Conservation (phyloP, 2,113 vertebrate genomes). For the Ploceus nigricollis region DNA sequence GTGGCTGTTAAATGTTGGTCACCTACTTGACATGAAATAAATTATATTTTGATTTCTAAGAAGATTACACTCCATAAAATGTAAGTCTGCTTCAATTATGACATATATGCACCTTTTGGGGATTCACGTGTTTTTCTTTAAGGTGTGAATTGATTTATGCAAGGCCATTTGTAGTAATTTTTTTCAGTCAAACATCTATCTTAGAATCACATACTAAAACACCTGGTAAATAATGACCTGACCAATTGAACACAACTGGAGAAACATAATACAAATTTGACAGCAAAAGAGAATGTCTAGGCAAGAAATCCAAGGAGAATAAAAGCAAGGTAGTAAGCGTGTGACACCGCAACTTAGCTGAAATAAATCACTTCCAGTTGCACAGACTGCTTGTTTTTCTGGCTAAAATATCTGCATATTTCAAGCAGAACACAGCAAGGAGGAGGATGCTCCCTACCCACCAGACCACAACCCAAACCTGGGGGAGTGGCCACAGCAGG, state of each 20-base stretch:
- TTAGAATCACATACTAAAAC: background rate
- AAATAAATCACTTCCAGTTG: background rate
- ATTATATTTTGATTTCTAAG: background rate
- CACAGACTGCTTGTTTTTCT: background rate
- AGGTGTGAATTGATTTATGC: background rate
- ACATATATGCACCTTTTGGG: background rate
- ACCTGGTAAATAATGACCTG: background rate
- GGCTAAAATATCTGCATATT: background rate
- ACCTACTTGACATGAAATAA: conserved; percentile 11
- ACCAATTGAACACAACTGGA: background rate
- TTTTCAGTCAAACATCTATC: background rate
- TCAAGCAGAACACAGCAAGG: background rate
- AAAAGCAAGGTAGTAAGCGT: background rate
- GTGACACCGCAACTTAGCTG: background rate
- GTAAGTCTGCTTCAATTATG: background rate
- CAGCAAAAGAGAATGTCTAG: background rate
- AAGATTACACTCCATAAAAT: background rate
- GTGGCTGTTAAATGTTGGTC: background rate
- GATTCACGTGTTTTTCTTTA: background rate
- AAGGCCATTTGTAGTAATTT: background rate
- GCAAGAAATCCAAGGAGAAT: background rate
- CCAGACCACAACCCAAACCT: background rate
- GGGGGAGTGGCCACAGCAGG: background rate
- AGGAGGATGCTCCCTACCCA: background rate
- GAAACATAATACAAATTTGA: conserved; percentile 1